Evolutionary conservation across 2,113 vertebrate genomes (phyloP).

Genomic region (Thunnus thynnus): DNA sequence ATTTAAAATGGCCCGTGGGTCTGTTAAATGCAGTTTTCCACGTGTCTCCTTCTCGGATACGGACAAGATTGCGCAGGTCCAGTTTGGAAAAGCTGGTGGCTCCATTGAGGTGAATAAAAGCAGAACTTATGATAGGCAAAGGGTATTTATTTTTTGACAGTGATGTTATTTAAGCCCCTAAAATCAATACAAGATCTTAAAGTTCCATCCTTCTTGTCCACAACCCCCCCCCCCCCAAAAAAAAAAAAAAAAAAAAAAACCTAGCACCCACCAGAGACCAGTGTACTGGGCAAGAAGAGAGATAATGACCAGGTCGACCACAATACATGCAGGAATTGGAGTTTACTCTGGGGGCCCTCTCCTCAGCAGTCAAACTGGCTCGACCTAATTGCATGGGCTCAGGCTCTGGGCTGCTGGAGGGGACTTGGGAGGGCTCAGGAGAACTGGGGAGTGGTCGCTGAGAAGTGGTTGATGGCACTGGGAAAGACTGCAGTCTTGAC

Average conservation of each 20-base stretch:
- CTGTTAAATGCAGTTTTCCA: constrained; percentile 5
- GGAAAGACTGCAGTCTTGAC: background rate
- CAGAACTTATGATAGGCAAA: background rate
- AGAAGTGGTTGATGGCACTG: background rate
- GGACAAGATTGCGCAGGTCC: background rate
- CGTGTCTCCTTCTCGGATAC: background rate
- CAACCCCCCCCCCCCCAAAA: background rate
- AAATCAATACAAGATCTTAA: background rate
- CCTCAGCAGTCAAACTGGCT: no score
- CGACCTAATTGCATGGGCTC: no score
- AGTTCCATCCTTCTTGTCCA: background rate
- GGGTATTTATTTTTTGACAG: background rate
- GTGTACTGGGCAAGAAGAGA: background rate
- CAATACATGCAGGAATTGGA: no score
- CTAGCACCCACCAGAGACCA: background rate
- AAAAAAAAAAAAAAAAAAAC: background rate
- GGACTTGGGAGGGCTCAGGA: no score
- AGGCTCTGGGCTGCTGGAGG: no score
- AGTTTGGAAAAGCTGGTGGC: constrained; percentile 22
- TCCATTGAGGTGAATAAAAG: background rate
- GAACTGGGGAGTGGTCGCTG: background rate
- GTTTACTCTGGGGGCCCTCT: no score
- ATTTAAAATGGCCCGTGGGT: background rate
- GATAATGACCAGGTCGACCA: no score
- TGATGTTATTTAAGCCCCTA: background rate